These are phyloP conservation scores for Lutraria rhynchaena DNA, from an alignment of 1,140 invertebrate species.

Conservation along the genomic window DNA sequence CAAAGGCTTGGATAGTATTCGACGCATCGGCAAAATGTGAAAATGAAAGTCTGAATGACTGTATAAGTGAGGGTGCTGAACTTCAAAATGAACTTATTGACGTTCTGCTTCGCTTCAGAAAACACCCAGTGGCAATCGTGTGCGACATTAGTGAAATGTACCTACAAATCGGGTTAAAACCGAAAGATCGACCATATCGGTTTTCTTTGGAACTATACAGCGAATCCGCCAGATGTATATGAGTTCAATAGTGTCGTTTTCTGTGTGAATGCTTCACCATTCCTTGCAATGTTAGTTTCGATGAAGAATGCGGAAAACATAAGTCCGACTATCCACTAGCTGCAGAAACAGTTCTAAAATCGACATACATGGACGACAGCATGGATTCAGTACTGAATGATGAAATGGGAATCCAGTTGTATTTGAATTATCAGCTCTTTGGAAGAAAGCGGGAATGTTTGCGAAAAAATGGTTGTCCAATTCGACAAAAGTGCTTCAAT, in stretches of 20 bases:
- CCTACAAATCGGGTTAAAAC: slow-evolving; percentile 30
- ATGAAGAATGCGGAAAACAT: slow-evolving; percentile 3
- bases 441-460: slow-evolving; percentile 8
- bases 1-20: slow-evolving; percentile 51
- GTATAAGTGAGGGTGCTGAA: slow-evolving; percentile 71
- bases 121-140: slow-evolving; percentile 52
- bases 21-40: slow-evolving; percentile 52
- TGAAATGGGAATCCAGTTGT: neutral
- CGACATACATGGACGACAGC: slow-evolving; percentile 23
- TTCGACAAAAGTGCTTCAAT: neutral
- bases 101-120: slow-evolving; percentile 64
- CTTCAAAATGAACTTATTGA: slow-evolving; percentile 74
- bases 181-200: slow-evolving; percentile 36
- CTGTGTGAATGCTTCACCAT: slow-evolving; percentile 51
- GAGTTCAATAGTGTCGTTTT: slow-evolving; percentile 52
- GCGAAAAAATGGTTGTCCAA: slow-evolving; percentile 34
- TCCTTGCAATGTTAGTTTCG: slow-evolving; percentile 31
- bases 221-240: slow-evolving; percentile 36
- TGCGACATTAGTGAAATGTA: slow-evolving; percentile 62
- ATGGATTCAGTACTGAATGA: slow-evolving; percentile 6
- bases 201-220: slow-evolving; percentile 30
- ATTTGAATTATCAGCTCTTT: neutral
- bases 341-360: slow-evolving; percentile 15
- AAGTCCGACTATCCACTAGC: neutral
- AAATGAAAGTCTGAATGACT: slow-evolving; percentile 42